Percentiles rank a stretch among this genome's conserved stretches.
Evolutionary conservation across 2,888 invertebrate genomes (phyloP).

Genomic region (Sthenelais limicola): DNA sequence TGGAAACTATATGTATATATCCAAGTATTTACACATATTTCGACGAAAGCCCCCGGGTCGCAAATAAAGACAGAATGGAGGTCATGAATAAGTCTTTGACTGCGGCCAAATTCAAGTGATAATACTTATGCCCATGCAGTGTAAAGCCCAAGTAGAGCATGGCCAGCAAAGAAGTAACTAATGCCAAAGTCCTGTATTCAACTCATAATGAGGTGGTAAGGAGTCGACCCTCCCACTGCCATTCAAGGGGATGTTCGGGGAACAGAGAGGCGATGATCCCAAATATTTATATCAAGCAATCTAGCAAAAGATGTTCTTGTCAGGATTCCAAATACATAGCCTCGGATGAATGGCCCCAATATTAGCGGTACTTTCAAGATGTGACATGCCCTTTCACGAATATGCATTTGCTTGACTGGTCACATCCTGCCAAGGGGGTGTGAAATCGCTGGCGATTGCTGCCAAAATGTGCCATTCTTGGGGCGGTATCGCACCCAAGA

Average conservation of each 20-base stretch:
- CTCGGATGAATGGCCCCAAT: constrained; percentile 2
- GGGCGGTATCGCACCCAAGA: not conserved
- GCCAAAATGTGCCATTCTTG: constrained; percentile 21
- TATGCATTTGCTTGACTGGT: not conserved
- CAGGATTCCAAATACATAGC: constrained; percentile 2
- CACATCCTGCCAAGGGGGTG: not conserved
- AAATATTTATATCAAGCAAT: constrained; percentile 29
- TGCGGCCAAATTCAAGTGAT: too few relatives aligned
- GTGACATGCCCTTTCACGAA: not conserved
- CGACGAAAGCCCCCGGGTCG: too few relatives aligned
- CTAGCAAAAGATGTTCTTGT: constrained; percentile 4
- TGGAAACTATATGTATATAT: too few relatives aligned
- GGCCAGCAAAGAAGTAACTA: too few relatives aligned
- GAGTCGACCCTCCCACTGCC: constrained; percentile 17
- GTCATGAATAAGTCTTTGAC: too few relatives aligned
- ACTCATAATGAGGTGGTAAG: too few relatives aligned
- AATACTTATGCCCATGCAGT: too few relatives aligned
- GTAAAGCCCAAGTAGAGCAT: too few relatives aligned
- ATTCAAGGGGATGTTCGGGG: constrained; percentile 9
- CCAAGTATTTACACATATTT: too few relatives aligned
- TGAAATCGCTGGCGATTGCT: constrained; percentile 13
- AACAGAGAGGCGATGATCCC: not conserved
- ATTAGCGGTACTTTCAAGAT: not conserved
- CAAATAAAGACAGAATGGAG: too few relatives aligned
- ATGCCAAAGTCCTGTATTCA: too few relatives aligned